These are phyloP conservation scores for Syrmaticus mikado DNA, from an alignment of 2,113 vertebrate genomes.

Conservation along the genomic window DNA sequence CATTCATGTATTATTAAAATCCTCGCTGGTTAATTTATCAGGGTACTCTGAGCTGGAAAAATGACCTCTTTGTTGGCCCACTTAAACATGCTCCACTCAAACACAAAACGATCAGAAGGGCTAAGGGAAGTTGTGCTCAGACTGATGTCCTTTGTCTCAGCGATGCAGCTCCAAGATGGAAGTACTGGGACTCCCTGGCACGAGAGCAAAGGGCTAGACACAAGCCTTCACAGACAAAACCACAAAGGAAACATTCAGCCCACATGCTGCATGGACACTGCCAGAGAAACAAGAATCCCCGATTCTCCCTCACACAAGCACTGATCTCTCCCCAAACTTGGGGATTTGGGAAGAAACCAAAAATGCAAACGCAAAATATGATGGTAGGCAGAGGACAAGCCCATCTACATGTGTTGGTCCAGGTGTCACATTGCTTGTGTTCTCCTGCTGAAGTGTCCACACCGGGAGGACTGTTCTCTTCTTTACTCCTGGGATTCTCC, in stretches of 20 bases:
- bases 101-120: slow-evolving; percentile 20
- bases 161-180: slow-evolving; percentile 61
- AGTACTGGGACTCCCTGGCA: slow-evolving; percentile 60
- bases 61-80: slow-evolving; percentile 51
- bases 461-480: background rate
- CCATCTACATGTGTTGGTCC: fast-evolving
- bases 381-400: background rate
- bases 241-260: slow-evolving; percentile 70
- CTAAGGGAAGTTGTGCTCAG: background rate
- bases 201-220: slow-evolving; percentile 64
- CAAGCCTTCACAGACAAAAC: slow-evolving; percentile 54
- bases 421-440: background rate
- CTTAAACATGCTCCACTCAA: slow-evolving; percentile 38
- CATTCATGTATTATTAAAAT: slow-evolving; percentile 62
- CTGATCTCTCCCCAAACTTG: background rate
- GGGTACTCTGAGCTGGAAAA: slow-evolving; percentile 55
- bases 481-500: background rate
- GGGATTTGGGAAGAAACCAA: background rate
- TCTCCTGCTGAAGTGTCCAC: background rate
- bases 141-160: slow-evolving; percentile 57
- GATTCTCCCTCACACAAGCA: background rate
- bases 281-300: slow-evolving; percentile 17
- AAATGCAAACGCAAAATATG: background rate
- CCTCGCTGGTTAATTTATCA: slow-evolving; percentile 65
- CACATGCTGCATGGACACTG: background rate